Evolutionary conservation across 2,797 vertebrate genomes (phyloP), one percentile per base, ranked within the genome.

Genomic region (Enteromius paludinosus): DNA sequence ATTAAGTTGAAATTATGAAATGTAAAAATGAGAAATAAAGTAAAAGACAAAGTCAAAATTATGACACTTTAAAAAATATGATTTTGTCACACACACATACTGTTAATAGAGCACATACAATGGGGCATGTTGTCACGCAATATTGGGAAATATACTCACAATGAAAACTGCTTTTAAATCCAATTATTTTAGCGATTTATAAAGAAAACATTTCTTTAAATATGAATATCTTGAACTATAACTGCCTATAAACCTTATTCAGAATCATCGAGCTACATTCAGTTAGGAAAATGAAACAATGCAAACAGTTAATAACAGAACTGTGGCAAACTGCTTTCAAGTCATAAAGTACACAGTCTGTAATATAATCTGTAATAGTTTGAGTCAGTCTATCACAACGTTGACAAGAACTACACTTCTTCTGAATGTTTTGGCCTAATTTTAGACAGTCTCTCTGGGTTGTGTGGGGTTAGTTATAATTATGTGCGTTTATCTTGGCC

Each of bases 391-490:
- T n/a, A 65, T 76, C 66, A 65, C n/a, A 20, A 10, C 47, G 38
- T 38, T 81, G 14, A 59, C 25, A 33, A 75, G 62, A 47, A 25
- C 30, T 17, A 18, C 65, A 45, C 41, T 28, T 23, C 82, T 74
- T 25, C 54, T 5, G 5, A 75, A 71, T 7, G 17, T 59, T 84
- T 14, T 70, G 62, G 1, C 61, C 64, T 77, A 12, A 65, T 62
- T 71, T 73, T 17, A 78, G 52, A 30, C 41, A 9, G 9, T 28
- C 33, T 83, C 64, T 61, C 9, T 30, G 74, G 30, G 69, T 75
- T 76, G 71, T 38, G 15, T 35, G 28, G 30, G 75, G 73, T 85
- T 74, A 71, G 61, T 25, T 82, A 56, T 80, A 23, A 75, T 38
- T 70, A 35, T 61, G 38, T 56, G 71, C 4, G 18, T 71, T 65